phyloP scores from a whole-genome alignment of 2,113 vertebrate genomes.

The Mastomys coucha region DNA sequence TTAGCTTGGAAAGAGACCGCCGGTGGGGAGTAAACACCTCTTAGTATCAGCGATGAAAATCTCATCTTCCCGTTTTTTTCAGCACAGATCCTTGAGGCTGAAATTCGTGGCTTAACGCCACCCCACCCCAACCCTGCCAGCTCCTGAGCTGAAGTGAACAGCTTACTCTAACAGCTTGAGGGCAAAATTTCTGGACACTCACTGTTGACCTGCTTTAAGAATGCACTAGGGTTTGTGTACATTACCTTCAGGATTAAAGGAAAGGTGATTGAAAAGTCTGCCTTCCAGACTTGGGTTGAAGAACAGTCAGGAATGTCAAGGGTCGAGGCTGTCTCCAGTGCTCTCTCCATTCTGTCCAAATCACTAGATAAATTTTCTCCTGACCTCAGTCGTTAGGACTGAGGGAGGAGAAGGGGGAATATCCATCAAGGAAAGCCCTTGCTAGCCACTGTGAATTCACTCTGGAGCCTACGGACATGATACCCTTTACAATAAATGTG shows the following conservation, averaged over 20 bases:
- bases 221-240: not conserved
- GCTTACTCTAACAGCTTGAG: conserved; percentile 60
- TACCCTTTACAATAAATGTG: conserved; percentile 64
- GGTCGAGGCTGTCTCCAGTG: not conserved
- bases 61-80: conserved; percentile 50
- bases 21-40: conserved; percentile 1
- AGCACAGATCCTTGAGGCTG: conserved; percentile 56
- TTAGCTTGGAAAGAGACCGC: not conserved
- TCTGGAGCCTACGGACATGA: conserved; percentile 21
- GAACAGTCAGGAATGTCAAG: conserved; percentile 46
- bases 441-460: conserved; percentile 59
- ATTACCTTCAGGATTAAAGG: not conserved
- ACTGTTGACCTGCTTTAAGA: conserved; percentile 33
- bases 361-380: conserved; percentile 34
- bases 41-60: conserved; percentile 53
- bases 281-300: conserved; percentile 4
- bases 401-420: not conserved
- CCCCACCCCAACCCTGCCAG: not conserved
- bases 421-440: conserved; percentile 61
- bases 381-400: conserved; percentile 47
- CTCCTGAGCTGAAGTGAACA: conserved; percentile 44
- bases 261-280: conserved; percentile 21
- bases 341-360: conserved; percentile 60
- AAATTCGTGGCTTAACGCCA: conserved; percentile 59
- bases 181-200: conserved; percentile 63